These are phyloP conservation scores for Hyperoplus immaculatus DNA, from an alignment of 2,797 vertebrate species.

Conservation along the genomic window DNA sequence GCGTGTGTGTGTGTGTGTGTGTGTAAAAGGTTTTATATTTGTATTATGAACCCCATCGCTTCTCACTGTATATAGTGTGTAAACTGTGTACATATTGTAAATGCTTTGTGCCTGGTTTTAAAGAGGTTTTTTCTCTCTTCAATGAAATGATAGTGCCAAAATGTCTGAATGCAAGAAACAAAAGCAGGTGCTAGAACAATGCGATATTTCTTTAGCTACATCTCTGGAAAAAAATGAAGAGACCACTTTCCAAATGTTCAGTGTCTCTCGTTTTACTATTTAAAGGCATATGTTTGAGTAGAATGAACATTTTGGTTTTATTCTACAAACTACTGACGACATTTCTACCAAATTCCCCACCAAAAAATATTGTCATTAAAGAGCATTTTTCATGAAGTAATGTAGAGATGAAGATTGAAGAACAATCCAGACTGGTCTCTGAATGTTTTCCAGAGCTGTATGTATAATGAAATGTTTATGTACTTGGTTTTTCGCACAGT, in stretches of 20 bases:
- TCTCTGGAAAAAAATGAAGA: too few relatives aligned
- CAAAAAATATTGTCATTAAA: too few relatives aligned
- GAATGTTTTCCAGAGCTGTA: too few relatives aligned
- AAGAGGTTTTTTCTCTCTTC: constrained; percentile 63
- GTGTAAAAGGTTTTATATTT: constrained; percentile 61
- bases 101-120: constrained; percentile 54
- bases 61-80: constrained; percentile 35
- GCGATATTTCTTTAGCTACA: constrained; percentile 33
- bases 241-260: too few relatives aligned
- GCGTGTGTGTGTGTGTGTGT: neutral
- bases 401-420: too few relatives aligned
- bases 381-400: too few relatives aligned
- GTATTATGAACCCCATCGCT: constrained; percentile 25
- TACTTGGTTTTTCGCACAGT: constrained; percentile 26
- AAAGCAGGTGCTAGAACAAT: constrained; percentile 49
- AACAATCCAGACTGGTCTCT: too few relatives aligned
- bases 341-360: too few relatives aligned
- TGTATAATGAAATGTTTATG: too few relatives aligned
- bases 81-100: constrained; percentile 55
- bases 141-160: constrained; percentile 55
- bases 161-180: constrained; percentile 34
- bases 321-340: too few relatives aligned
- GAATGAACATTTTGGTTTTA: neutral
- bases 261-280: too few relatives aligned
- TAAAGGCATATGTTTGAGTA: neutral